phyloP scores from a whole-genome alignment of 2,113 vertebrate species.

The Plectropomus leopardus region DNA sequence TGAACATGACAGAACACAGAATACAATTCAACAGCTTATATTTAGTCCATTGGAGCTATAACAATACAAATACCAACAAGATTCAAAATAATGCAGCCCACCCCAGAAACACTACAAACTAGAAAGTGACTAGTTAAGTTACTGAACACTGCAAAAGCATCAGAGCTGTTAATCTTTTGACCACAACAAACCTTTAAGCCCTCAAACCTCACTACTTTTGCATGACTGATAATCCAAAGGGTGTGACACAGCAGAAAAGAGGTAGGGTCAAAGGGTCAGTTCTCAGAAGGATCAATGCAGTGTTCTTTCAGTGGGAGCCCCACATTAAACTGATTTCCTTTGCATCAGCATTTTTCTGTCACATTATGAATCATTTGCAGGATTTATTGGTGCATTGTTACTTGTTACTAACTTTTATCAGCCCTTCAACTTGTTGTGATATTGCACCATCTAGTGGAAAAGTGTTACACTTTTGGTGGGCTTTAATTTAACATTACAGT shows the following conservation, averaged over 20 bases:
- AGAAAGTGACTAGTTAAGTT: too few relatives aligned
- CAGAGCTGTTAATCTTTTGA: constrained; percentile 51
- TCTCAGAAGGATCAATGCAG: not conserved
- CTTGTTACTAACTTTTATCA: not conserved
- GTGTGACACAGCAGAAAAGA: constrained; percentile 13
- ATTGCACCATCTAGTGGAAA: constrained; percentile 62
- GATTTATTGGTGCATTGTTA: not conserved
- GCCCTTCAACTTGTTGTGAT: not conserved
- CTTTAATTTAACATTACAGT: not conserved
- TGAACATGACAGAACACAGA: not conserved
- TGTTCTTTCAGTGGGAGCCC: not conserved
- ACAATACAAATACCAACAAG: not conserved
- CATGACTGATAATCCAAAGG: constrained; percentile 63
- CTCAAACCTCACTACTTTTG: constrained; percentile 24
- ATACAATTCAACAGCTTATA: not conserved
- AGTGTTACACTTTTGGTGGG: not conserved
- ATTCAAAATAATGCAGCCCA: not conserved
- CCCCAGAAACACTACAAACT: not conserved
- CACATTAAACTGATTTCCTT: not conserved
- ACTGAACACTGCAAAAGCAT: not conserved
- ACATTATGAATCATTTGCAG: not conserved
- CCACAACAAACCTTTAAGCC: constrained; percentile 17
- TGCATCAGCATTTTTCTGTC: not conserved
- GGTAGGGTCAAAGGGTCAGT: constrained; percentile 19
- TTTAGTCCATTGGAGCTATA: not conserved